Evolutionary conservation across 92 coral and sea anemone genomes (phyloP).

Genomic region (Hydrozoanthus gracilis): DNA sequence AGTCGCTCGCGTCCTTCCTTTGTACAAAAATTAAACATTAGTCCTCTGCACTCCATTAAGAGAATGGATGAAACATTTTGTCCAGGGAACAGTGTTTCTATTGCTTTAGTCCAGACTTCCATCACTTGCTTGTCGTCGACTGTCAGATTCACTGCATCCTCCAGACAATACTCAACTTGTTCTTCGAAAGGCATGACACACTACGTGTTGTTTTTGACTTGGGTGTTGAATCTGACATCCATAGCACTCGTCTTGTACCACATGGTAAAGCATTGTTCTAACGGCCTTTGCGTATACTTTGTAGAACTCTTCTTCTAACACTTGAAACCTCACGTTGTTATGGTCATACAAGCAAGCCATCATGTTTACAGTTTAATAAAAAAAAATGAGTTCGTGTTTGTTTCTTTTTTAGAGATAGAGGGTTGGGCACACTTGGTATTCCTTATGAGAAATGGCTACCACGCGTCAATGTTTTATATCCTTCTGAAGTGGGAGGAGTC

Average conservation of each 20-base stretch:
- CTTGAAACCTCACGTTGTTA: not conserved
- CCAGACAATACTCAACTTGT: not conserved
- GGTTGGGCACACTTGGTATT: not conserved
- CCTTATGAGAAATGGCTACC: not conserved
- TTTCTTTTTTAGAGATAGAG: not conserved
- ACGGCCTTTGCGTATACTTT: not conserved
- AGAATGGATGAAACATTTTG: too few species aligned
- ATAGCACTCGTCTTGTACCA: constrained; percentile 3
- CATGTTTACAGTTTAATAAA: not conserved
- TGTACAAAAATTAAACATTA: not conserved
- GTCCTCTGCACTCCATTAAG: not conserved
- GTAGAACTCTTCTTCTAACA: constrained; percentile 1
- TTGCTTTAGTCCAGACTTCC: constrained; percentile 2
- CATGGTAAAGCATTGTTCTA: constrained; percentile 6
- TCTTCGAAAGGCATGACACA: not conserved
- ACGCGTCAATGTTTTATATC: not conserved
- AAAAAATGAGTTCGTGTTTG: not conserved
- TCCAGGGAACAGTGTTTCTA: not conserved
- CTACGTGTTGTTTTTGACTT: not conserved
- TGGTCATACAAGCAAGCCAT: constrained; percentile 25
- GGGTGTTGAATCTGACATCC: not conserved
- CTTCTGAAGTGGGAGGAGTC: not conserved
- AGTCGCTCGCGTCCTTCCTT: not conserved
- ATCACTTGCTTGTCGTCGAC: constrained; percentile 1
- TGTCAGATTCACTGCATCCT: not conserved